A percentile compares a stretch with the other conserved stretches of the same genome.
Evolutionary conservation across 2,113 vertebrate genomes (phyloP).

Genomic region (Hemiscyllium ocellatum): DNA sequence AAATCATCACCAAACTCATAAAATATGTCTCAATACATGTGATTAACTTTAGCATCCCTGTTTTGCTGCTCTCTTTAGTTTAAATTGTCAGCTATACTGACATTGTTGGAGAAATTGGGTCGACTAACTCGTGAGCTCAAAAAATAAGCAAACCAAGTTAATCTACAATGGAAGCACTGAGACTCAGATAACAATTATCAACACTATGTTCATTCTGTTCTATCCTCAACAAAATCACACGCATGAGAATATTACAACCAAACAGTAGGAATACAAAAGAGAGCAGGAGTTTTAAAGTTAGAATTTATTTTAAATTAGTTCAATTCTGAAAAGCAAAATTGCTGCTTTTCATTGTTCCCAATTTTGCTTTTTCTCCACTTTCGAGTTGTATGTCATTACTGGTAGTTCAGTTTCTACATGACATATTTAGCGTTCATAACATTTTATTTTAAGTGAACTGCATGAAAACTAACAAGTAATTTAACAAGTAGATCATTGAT

Average conservation of each 20-base stretch:
- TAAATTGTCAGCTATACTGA: not conserved
- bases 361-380: not conserved
- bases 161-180: not conserved
- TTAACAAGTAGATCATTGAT: slow-evolving; percentile 10
- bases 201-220: not conserved
- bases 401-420: not conserved
- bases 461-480: not conserved
- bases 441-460: not conserved
- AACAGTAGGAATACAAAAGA: not conserved
- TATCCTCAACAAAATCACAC: not conserved
- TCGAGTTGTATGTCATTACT: not conserved
- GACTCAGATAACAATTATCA: not conserved
- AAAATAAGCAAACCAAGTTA: not conserved
- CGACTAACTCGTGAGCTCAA: not conserved
- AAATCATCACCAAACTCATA: not conserved
- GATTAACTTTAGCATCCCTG: not conserved
- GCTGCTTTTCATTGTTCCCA: not conserved
- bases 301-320: slow-evolving; percentile 7
- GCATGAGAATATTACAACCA: not conserved
- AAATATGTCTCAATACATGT: not conserved
- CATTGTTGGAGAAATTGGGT: not conserved
- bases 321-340: not conserved
- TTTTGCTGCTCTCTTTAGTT: not conserved
- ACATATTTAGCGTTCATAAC: not conserved
- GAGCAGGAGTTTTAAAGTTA: not conserved